These are phyloP conservation scores for Graptemys geographica DNA, from an alignment of 2,797 vertebrate species.

Conservation along the genomic window DNA sequence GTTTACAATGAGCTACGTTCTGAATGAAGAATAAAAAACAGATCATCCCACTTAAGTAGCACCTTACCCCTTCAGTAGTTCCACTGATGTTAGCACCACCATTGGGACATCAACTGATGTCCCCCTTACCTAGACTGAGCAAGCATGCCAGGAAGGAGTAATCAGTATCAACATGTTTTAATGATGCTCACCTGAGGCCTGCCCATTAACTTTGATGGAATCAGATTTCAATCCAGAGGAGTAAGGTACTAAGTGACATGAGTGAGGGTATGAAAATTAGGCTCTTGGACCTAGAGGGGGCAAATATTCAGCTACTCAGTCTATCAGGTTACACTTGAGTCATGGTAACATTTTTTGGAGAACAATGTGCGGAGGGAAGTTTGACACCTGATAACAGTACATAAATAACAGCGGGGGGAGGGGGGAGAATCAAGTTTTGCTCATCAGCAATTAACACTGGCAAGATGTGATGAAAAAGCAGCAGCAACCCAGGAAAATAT, in stretches of 20 bases:
- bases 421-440: not conserved
- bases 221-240: not conserved
- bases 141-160: not conserved
- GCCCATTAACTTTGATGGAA: not conserved
- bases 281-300: fast-evolving
- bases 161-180: not conserved
- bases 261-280: not conserved
- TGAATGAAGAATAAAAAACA: not conserved
- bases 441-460: not conserved
- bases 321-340: fast-evolving
- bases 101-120: not conserved
- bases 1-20: fast-evolving
- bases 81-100: not conserved
- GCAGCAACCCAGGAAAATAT: not conserved
- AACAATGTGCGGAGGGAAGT: fast-evolving
- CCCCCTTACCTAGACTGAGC: fast-evolving
- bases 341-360: not conserved
- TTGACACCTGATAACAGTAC: not conserved
- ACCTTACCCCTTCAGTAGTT: not conserved
- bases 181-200: not conserved
- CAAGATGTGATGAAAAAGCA: not conserved
- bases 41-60: not conserved
- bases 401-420: not conserved
- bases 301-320: not conserved
- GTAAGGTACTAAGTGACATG: not conserved